phyloP scores from a whole-genome alignment of 1,140 invertebrate species.

The Pararge aegeria region DNA sequence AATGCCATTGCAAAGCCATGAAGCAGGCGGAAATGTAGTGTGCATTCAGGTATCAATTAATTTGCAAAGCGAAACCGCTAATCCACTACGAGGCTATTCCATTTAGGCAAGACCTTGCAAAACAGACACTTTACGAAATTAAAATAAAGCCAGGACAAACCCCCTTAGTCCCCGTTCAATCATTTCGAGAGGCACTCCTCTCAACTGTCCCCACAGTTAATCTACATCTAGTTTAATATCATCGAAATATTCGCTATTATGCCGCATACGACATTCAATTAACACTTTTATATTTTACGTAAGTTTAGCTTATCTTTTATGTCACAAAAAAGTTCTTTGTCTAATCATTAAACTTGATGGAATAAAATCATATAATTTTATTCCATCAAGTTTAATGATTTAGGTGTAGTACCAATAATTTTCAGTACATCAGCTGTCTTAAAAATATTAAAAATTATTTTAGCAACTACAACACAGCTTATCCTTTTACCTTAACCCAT shows the following conservation, averaged over 20 bases:
- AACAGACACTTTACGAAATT: constrained; percentile 76
- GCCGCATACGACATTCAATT: constrained; percentile 24
- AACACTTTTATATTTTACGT: not conserved
- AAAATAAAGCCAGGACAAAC: constrained; percentile 72
- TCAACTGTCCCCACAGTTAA: constrained; percentile 61
- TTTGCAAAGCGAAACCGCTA: constrained; percentile 47
- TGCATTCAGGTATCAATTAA: constrained; percentile 32
- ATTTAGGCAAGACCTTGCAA: constrained; percentile 61
- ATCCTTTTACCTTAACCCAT: too few relatives aligned
- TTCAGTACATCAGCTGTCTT: too few relatives aligned
- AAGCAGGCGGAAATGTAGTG: constrained; percentile 19
- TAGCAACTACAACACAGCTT: too few relatives aligned
- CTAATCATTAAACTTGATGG: not conserved
- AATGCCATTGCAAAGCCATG: constrained; percentile 16
- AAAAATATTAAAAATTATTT: too few relatives aligned
- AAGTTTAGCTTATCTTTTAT: not conserved
- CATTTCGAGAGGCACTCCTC: constrained; percentile 68
- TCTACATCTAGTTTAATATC: constrained; percentile 48
- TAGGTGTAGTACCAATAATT: too few relatives aligned
- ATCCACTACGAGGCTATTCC: constrained; percentile 47
- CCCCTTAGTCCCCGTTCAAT: constrained; percentile 74
- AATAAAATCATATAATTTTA: too few relatives aligned
- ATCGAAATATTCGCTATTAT: constrained; percentile 44
- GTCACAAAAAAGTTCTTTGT: not conserved
- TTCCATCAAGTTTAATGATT: too few relatives aligned